These are phyloP conservation scores for Chiloscyllium plagiosum DNA, from an alignment of 2,113 vertebrate genomes.

Conservation along the genomic window DNA sequence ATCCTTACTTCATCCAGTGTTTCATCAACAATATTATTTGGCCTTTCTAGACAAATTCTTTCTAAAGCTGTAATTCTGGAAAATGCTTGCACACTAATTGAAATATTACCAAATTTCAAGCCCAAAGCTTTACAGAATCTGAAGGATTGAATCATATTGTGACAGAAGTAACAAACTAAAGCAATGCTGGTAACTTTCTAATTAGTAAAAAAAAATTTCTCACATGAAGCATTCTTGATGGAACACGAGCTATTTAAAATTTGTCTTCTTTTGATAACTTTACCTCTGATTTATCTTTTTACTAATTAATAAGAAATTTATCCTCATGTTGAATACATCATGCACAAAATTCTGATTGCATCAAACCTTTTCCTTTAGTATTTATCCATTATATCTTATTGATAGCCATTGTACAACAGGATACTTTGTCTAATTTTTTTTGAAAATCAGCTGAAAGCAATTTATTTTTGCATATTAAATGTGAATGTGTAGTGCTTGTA, in stretches of 20 bases:
- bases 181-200: not conserved
- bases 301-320: not conserved
- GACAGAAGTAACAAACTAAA: not conserved
- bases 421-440: not conserved
- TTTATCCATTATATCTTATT: not conserved
- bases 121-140: not conserved
- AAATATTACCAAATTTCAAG: not conserved
- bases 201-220: not conserved
- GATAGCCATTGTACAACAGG: not conserved
- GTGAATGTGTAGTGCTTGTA: not conserved
- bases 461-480: not conserved
- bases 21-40: not conserved
- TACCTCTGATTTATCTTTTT: not conserved
- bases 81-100: not conserved
- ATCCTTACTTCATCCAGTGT: not conserved
- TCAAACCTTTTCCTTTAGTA: not conserved
- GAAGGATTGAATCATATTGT: not conserved
- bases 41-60: not conserved
- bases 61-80: not conserved
- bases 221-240: not conserved
- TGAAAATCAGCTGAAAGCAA: not conserved
- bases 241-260: not conserved
- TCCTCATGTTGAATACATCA: conserved; percentile 41
- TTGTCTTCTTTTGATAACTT: not conserved
- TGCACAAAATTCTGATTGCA: not conserved